phyloP scores from a whole-genome alignment of 2,888 invertebrate genomes.

The Cheilosia pagana region DNA sequence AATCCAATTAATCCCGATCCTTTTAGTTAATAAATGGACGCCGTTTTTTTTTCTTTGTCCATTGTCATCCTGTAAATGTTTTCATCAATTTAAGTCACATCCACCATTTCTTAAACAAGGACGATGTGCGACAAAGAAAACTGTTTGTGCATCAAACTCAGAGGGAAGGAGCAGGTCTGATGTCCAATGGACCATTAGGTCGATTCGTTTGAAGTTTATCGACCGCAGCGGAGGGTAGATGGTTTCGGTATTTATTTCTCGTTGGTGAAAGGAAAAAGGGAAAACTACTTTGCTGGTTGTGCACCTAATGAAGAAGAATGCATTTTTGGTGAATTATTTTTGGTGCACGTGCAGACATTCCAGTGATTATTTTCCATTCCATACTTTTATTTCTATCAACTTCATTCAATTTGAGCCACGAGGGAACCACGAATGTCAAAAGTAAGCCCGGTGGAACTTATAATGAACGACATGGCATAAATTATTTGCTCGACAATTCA shows the following conservation, averaged over 20 bases:
- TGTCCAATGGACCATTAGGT: too few relatives aligned
- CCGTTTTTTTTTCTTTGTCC: too few relatives aligned
- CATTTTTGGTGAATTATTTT: not conserved
- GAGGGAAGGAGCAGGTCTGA: too few relatives aligned
- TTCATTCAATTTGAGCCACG: not conserved
- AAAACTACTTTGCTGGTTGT: not conserved
- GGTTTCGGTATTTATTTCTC: not conserved
- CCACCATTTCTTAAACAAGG: too few relatives aligned
- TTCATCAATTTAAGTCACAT: too few relatives aligned
- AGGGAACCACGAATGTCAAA: not conserved
- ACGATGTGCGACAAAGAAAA: too few relatives aligned
- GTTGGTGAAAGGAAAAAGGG: not conserved
- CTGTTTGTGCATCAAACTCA: too few relatives aligned
- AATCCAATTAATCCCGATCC: constrained; percentile 16
- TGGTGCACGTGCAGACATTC: not conserved
- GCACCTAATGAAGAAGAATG: not conserved
- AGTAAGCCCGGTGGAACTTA: not conserved
- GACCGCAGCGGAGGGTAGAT: too few relatives aligned
- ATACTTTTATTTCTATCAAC: not conserved
- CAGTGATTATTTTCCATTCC: not conserved
- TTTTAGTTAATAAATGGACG: not conserved
- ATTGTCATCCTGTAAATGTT: too few relatives aligned
- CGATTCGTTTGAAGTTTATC: too few relatives aligned
- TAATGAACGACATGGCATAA: constrained; percentile 21
- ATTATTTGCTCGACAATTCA: constrained; percentile 24